Base-by-base conservation (phyloP, 2,113 vertebrate genomes). In the Megaceryle torquata region DNA sequence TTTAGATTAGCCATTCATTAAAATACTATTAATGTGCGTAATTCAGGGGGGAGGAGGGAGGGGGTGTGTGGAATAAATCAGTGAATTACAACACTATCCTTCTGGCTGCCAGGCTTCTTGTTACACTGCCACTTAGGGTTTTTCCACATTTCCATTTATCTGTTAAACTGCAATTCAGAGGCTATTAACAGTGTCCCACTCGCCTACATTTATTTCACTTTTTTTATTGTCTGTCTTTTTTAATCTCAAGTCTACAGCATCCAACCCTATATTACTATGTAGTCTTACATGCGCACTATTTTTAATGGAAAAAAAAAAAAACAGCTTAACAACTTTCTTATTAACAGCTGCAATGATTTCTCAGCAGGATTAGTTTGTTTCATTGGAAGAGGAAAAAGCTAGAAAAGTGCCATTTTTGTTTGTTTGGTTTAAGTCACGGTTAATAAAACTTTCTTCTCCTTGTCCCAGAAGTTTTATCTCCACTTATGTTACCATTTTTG, bases 1-100 rank as follows among this genome's bases (percentile, higher is more conserved):
- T 95, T 95, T 53, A 95, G 86, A 95, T 92, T 84, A 93, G 77
- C 7, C 24, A 76, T 82, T 93, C 91, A 86, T 81, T 95, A 86
- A 75, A 93, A 86, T 81, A 93, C 56, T 50, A 93, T 29, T 94
- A 85, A 94, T 37, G 67, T 26, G 57, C 0, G 0, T 77, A 95
- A 94, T 82, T 91, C 61, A 70, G 64, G 56, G 21, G 13, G 46
- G 12, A 7, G 17, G 48, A 50, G 11, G 50, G 50, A 25, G 50
- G 25, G 25, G 20, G 53, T 10, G 53, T 25, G 53, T 15, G 44
- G 71, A 79, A 82, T 35, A 82, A 91, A 89, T 69, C 69, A 72
- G 43, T 57, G 63, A 84, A 91, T 85, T 72, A 90, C 68, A 86
- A 31, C 60, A 64, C 78, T 70, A 50, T 56, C 70, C 57, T 92